Base-by-base conservation (phyloP, 2,113 vertebrate genomes). In the Tragelaphus strepsiceros region DNA sequence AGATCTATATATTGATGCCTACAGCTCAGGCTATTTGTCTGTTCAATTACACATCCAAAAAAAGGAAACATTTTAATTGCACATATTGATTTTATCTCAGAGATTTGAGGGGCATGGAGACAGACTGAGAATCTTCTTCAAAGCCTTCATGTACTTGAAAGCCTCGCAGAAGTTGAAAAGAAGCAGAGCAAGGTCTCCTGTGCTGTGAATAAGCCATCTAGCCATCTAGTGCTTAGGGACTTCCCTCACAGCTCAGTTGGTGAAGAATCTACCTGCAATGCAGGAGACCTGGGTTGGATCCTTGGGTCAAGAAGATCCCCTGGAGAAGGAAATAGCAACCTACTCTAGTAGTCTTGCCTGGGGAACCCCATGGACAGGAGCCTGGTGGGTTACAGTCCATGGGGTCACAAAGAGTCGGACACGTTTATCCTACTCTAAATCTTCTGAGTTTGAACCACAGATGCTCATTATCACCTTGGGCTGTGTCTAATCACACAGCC, bases 261-360 rank as follows among this genome's bases (percentile, higher is more conserved):
- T 39, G 22, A 71, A 71, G n/a, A 39, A 71, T 71, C 67, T 71
- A 1, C 19, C 19, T 22, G 19, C n/a, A 71, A 39, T 71, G n/a
- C n/a, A 26, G 71, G 12, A 43, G 35, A 77, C 12, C 3, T 0
- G 6, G 22, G 35, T 77, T 77, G 3, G 1, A 9, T 77, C 22
- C 22, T 24, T 77, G 71, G 35, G 71, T 43, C 71, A 14, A 22
- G 21, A 77, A 77, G 35, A 43, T 77, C 3, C 71, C 22, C 35
- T 7, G 21, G 71, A 43, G 35, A 24, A 77, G 71, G 35, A 43
- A 39, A 24, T 43, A 35, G 71, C 35, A 77, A 43, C 11, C 35
- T 35, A 14, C 6, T 77, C 22, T 12, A 77, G 35, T 77, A 77
- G 35, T 26, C 35, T 77, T 77, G 71, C 71, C 71, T 77, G 71